Evolutionary conservation across 2,888 invertebrate genomes (phyloP), one percentile per base, ranked within the genome.

Genomic region (Melanostoma scalare): DNA sequence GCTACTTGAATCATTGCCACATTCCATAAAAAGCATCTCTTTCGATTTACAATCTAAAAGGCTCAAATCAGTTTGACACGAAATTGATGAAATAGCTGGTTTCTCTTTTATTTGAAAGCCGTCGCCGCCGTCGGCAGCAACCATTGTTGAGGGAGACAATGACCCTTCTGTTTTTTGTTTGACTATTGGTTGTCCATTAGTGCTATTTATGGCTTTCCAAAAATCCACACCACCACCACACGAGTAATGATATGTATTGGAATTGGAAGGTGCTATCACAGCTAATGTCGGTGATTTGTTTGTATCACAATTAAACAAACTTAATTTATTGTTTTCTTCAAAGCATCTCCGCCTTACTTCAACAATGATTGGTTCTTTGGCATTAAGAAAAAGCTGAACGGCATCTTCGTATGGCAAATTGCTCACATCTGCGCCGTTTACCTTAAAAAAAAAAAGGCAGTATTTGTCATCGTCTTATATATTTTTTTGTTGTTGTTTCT

Each of bases 341-440:
- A 65, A 67, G 4, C 61, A 71, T 44, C 92, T 90, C 55, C 93
- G 90, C 69, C 92, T 90, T 4, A 93, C 92, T 88, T 93, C 93
- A 20, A 93, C 93, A 67, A 92, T 90, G 86, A 93, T 93, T 69
- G 93, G 93, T 87, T 93, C 93, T 85, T 92, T 90, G 31, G 93
- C 93, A 69, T 91, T 91, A 85, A 93, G 90, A 87, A 93, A 93
- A 85, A 92, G 91, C 85, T 92, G 90, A 81, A 93, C 92, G 52
- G 93, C 93, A 87, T 93, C 93, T 86, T 93, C 93, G 88, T 93
- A 93, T 81, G 93, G 92, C 88, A 92, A 92, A 87, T 91, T 92
- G 88, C 92, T 93, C 86, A 93, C 92, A 90, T 93, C 93, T 87
- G 92, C 92, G 82, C 93, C 93, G 88, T 93, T 93, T 79, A 93